Conservation (phyloP, 2,888 invertebrate species). For the Temnothorax rugatulus region DNA sequence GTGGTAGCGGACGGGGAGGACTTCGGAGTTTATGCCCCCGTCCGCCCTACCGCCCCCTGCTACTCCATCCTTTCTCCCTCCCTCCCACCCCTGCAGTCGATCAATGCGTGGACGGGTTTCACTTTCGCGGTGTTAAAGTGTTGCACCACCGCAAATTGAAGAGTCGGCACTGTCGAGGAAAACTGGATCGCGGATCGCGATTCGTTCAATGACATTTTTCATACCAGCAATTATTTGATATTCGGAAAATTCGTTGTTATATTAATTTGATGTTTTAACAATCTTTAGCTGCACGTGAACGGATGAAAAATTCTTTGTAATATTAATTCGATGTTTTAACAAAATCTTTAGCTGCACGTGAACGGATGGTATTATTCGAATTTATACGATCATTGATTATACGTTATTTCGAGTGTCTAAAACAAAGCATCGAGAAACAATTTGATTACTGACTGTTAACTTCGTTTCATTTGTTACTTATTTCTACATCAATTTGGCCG, state of each 20-base stretch:
- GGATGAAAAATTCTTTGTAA: neutral
- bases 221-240: neutral
- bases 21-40: conserved; percentile 81
- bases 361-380: neutral
- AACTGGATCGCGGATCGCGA: conserved; percentile 33
- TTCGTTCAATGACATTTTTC: conserved; percentile 6
- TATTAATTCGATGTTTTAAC: neutral
- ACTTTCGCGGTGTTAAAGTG: conserved; percentile 86
- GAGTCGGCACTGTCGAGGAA: conserved; percentile 35
- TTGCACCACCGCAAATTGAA: conserved; percentile 79
- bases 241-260: conserved; percentile 6
- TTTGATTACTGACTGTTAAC: neutral
- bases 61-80: conserved; percentile 86
- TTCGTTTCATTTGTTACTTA: conserved; percentile 23
- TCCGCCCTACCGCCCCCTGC: conserved; percentile 85
- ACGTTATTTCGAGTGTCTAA: neutral
- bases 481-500: conserved; percentile 5
- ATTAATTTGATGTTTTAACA: neutral
- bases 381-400: neutral
- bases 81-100: conserved; percentile 85
- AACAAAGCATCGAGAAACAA: neutral
- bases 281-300: neutral
- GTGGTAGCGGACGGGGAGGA: conserved; percentile 75
- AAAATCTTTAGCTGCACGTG: neutral
- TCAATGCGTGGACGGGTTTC: conserved; percentile 86